phyloP scores from a whole-genome alignment of 1,140 invertebrate species.

The Dreissena rostriformis region DNA sequence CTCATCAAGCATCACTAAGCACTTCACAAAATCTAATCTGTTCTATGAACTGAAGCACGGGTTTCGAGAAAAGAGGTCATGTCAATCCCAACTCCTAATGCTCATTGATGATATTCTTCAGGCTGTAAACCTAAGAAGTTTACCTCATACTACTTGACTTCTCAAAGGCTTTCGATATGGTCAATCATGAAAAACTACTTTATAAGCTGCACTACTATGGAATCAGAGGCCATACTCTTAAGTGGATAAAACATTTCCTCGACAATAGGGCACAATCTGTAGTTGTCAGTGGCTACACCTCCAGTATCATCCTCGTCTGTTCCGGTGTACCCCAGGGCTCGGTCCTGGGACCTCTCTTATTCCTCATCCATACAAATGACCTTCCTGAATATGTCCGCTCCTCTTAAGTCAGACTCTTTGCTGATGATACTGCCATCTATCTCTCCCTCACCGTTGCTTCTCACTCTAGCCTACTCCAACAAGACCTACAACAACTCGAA shows the following conservation, averaged over 20 bases:
- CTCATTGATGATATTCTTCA: background rate
- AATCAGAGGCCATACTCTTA: constrained; percentile 23
- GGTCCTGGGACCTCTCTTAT: constrained; percentile 58
- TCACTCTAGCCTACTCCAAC: constrained; percentile 1
- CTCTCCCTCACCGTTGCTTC: background rate
- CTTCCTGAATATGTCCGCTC: constrained; percentile 29
- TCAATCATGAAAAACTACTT: constrained; percentile 57
- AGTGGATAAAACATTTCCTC: constrained; percentile 57
- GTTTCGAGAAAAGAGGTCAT: constrained; percentile 45
- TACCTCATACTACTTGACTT: constrained; percentile 52
- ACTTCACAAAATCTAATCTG: constrained; percentile 12
- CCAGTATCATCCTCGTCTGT: constrained; percentile 22
- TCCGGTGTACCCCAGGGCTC: constrained; percentile 58
- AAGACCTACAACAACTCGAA: constrained; percentile 14
- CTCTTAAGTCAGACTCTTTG: constrained; percentile 11
- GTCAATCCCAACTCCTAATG: constrained; percentile 4
- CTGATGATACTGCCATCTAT: constrained; percentile 24
- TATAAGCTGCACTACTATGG: constrained; percentile 48
- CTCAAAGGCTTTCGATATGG: constrained; percentile 60
- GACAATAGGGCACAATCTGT: constrained; percentile 51
- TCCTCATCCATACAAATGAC: constrained; percentile 59
- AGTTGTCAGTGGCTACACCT: constrained; percentile 34
- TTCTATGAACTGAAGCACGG: constrained; percentile 43
- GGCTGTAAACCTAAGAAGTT: background rate
- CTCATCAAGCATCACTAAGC: constrained; percentile 15